Conservation (phyloP, 2,113 vertebrate genomes). For the Rhinolophus ferrumequinum region DNA sequence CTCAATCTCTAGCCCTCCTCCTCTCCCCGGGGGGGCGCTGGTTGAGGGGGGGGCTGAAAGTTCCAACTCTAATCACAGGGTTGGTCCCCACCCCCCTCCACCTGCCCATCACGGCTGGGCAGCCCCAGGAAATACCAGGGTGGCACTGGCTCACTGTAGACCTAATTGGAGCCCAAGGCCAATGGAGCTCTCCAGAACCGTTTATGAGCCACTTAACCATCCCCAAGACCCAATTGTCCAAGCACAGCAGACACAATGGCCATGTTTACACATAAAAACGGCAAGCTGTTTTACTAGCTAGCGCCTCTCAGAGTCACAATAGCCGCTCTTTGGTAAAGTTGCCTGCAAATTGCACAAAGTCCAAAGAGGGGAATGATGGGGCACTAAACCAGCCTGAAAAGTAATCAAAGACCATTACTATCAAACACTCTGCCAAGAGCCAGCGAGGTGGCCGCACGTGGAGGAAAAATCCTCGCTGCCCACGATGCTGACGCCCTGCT, state of each 20-base stretch:
- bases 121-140: background rate
- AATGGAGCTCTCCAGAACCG: conserved; percentile 20
- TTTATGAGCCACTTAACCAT: conserved; percentile 56
- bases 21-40: background rate
- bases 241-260: conserved; percentile 51
- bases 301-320: conserved; percentile 63
- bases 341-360: conserved; percentile 75
- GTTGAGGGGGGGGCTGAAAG: background rate
- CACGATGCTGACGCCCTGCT: background rate
- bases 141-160: fast-evolving
- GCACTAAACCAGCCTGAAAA: conserved; percentile 70
- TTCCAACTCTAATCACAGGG: background rate
- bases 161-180: conserved; percentile 11
- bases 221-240: background rate
- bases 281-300: conserved; percentile 59
- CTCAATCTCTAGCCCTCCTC: too few relatives aligned
- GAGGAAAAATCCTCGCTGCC: conserved; percentile 47
- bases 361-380: conserved; percentile 61
- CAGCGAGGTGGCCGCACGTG: conserved; percentile 14
- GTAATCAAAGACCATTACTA: conserved; percentile 68
- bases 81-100: too few relatives aligned
- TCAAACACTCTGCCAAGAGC: conserved; percentile 63
- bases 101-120: background rate
- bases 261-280: conserved; percentile 67
- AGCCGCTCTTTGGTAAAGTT: conserved; percentile 71